Conservation (phyloP, 2,797 vertebrate species). For the Pangasius krempfi region DNA sequence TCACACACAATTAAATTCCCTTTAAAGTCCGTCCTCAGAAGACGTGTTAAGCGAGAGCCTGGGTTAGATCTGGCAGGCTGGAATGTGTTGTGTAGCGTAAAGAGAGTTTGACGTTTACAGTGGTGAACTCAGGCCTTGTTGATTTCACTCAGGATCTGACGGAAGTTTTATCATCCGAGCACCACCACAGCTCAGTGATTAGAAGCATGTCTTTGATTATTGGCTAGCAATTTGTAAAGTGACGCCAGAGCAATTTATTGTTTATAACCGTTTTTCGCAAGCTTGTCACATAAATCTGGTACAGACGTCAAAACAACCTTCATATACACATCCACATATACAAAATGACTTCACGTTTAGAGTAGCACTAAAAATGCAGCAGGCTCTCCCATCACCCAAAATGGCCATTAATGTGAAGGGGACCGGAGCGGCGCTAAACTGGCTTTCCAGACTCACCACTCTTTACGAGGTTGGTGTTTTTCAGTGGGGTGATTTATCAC, state of each 20-base stretch:
- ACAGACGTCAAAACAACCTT: constrained; percentile 42
- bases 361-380: constrained; percentile 3
- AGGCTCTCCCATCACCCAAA: constrained; percentile 11
- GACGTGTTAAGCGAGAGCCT: constrained; percentile 27
- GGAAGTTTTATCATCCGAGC: background rate
- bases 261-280: constrained; percentile 27
- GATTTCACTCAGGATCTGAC: background rate
- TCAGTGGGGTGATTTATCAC: constrained; percentile 46
- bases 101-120: constrained; percentile 8
- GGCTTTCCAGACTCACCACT: constrained; percentile 11
- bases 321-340: background rate
- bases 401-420: constrained; percentile 32
- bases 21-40: constrained; percentile 19
- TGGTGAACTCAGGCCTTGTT: background rate
- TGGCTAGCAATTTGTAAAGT: background rate
- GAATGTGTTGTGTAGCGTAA: constrained; percentile 20
- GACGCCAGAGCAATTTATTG: constrained; percentile 8
- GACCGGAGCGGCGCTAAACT: constrained; percentile 6
- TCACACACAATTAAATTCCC: constrained; percentile 53
- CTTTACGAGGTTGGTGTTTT: constrained; percentile 52
- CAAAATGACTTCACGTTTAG: background rate
- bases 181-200: background rate
- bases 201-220: background rate
- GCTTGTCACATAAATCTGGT: constrained; percentile 41
- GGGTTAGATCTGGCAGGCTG: constrained; percentile 23